Evolutionary conservation across 2,797 vertebrate genomes (phyloP).

Genomic region (Crypturellus tataupa): DNA sequence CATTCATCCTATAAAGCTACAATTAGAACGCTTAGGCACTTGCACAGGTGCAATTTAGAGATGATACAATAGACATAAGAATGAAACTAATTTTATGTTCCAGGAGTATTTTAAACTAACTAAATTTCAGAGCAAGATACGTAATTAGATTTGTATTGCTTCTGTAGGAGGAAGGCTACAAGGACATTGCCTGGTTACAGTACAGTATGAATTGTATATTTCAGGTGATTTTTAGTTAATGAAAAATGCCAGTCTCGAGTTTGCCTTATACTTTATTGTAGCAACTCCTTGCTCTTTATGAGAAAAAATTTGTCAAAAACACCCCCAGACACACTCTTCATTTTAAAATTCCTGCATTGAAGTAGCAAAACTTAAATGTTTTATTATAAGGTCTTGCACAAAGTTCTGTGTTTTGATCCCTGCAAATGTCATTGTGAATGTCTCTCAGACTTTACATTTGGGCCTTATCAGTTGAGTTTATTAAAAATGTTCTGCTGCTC

Average conservation of each 20-base stretch:
- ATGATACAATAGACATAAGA: neutral
- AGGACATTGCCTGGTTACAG: conserved; percentile 29
- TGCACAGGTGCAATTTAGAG: neutral
- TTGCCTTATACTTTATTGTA: neutral
- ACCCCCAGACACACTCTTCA: neutral
- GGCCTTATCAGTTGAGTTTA: neutral
- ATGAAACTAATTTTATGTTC: conserved; percentile 22
- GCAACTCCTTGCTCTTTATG: neutral
- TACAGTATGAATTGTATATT: conserved; percentile 44
- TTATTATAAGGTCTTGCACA: neutral
- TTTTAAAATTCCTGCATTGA: neutral
- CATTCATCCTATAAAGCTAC: neutral
- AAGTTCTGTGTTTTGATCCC: conserved; percentile 10
- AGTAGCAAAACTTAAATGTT: neutral
- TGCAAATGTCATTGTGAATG: neutral
- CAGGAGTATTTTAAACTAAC: neutral
- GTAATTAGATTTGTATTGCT: conserved; percentile 1
- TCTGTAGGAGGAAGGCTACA: conserved; percentile 3
- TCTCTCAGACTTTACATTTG: neutral
- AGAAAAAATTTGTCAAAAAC: neutral
- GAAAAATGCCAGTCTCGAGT: conserved; percentile 17
- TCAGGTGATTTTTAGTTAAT: conserved; percentile 61
- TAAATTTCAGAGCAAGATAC: neutral
- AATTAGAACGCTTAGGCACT: conserved; percentile 14
- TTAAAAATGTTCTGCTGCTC: neutral